Percentiles rank a stretch among this genome's conserved stretches.
Conservation (phyloP, 2,113 vertebrate genomes). For the Apteryx owenii region DNA sequence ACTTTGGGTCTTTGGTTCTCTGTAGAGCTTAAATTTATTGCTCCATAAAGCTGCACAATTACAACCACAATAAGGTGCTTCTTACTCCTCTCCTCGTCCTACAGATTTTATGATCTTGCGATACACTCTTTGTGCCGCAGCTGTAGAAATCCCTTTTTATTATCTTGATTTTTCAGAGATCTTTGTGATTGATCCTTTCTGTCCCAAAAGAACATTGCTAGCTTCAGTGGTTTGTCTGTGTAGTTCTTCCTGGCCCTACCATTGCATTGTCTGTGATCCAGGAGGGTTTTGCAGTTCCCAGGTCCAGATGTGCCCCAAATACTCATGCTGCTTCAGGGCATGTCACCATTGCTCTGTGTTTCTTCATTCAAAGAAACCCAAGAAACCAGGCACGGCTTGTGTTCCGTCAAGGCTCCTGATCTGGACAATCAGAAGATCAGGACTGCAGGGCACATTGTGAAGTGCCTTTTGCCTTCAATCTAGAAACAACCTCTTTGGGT, state of each 20-base stretch:
- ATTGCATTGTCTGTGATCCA: neutral
- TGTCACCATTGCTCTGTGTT: neutral
- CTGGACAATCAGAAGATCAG: neutral
- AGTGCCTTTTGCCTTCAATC: neutral
- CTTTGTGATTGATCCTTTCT: neutral
- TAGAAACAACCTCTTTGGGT: neutral
- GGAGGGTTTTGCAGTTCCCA: neutral
- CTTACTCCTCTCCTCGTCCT: neutral
- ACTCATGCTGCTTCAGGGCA: neutral
- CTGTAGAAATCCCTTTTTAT: neutral
- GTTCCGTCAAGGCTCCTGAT: neutral
- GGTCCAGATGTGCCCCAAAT: neutral
- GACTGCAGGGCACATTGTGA: neutral
- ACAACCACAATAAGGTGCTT: neutral
- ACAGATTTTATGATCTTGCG: constrained; percentile 10
- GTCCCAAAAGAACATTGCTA: neutral
- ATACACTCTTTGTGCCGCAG: neutral
- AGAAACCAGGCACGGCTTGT: neutral
- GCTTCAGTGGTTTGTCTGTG: neutral
- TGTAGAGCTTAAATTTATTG: neutral
- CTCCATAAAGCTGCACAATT: neutral
- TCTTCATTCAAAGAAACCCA: neutral
- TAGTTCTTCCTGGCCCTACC: neutral
- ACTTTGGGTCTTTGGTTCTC: neutral
- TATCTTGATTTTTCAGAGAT: neutral